Evolutionary conservation across 1,140 invertebrate genomes (phyloP).

Genomic region (Melanaphis sacchari): DNA sequence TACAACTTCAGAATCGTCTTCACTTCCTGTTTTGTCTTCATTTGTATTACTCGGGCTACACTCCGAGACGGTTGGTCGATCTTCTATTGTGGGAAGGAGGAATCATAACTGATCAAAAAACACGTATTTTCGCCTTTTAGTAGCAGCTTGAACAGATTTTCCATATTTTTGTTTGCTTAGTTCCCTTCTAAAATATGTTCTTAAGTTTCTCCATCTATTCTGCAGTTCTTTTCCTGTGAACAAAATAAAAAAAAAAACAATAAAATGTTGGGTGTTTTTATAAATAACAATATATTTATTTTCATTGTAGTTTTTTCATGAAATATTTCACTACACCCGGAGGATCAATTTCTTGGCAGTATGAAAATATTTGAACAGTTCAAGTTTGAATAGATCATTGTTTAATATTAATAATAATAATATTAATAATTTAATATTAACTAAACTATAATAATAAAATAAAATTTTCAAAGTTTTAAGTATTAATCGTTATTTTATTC

Average conservation of each 20-base stretch:
- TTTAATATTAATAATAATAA: no score
- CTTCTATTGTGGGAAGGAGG: neutral
- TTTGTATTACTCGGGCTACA: no score
- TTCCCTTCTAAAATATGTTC: slow-evolving; percentile 5
- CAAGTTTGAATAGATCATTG: neutral
- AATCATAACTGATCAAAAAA: slow-evolving; percentile 29
- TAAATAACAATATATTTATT: neutral
- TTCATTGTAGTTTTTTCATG: neutral
- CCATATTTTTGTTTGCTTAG: neutral
- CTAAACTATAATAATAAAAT: neutral
- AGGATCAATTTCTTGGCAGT: neutral
- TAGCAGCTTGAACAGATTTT: slow-evolving; percentile 28
- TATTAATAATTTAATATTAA: neutral
- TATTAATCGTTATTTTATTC: neutral
- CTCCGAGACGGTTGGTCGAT: neutral
- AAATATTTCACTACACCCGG: neutral
- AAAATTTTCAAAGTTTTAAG: neutral
- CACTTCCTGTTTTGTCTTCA: no score
- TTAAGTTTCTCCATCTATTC: slow-evolving; percentile 20
- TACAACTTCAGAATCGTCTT: slow-evolving; percentile 6
- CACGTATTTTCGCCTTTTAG: slow-evolving; percentile 2
- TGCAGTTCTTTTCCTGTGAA: neutral
- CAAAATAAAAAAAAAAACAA: neutral
- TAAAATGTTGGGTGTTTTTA: neutral
- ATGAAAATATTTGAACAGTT: neutral